Evolutionary conservation across 2,797 vertebrate species (phyloP), one percentile per base, ranked within the genome.

Genomic region (Chromobotia macracanthus): DNA sequence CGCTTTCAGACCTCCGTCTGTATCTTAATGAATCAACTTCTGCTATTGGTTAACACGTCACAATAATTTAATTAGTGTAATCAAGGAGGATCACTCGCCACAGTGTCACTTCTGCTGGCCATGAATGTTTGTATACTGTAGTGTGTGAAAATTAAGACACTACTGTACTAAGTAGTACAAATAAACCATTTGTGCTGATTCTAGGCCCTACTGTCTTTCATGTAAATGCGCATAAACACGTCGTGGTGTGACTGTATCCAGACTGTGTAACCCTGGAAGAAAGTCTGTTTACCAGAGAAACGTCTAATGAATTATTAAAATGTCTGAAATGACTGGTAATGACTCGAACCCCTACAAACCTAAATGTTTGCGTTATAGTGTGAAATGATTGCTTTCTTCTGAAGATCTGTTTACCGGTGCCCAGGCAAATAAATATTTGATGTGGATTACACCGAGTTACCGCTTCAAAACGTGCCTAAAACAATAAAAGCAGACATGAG

Each of bases 51-150:
- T 96, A 93, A 91, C 91, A 91, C 92, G 85, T 91, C 95, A 95
- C 94, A 95, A 94, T 97, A 96, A 98, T 98, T 97, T 97, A 98
- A 99, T 99, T 98, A 98, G 95, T 91, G 96, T 94, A 96, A 96
- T 97, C 93, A 94, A 95, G 94, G 93, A 94, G 92, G 93, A 92
- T 91, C 91, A 91, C 94, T 94, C 94, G 92, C 93, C 91, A 92
- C 90, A 87, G 58, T 88, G 86, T 61, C 76, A 58, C 72, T 85
- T 84, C 72, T 77, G 79, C 72, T 84, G 86, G 84, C 79, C 80
- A 84, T 81, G 72, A 69, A 55, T 85, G 83, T 86, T 85, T 86
- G 85, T 83, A 77, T 76, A 82, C 44, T 51, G 3, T 15, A 75
- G 76, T 81, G 68, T 77, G 82, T 77, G 84, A 72, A 84, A 80